These are phyloP conservation scores for Rachycentron canadum DNA, from an alignment of 2,797 vertebrate genomes.

Conservation along the genomic window DNA sequence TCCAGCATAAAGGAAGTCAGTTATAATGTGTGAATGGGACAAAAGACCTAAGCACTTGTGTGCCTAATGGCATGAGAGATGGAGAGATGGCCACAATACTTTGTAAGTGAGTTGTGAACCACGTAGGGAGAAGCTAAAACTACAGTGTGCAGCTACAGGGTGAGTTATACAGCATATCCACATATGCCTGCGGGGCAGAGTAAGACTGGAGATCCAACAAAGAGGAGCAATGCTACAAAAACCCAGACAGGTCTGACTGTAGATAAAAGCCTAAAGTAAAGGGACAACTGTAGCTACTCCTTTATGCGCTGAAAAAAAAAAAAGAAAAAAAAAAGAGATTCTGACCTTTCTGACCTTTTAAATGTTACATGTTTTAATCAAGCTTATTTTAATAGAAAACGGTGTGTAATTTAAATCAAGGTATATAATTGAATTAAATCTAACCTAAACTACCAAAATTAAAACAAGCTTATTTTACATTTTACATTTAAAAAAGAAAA, in stretches of 20 bases:
- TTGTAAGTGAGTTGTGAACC: not conserved
- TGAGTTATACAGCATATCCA: not conserved
- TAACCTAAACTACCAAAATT: too few relatives aligned
- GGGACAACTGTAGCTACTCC: not conserved
- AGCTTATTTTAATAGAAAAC: too few relatives aligned
- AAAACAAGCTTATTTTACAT: too few relatives aligned
- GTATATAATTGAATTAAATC: too few relatives aligned
- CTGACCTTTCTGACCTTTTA: too few relatives aligned
- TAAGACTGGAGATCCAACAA: conserved; percentile 8
- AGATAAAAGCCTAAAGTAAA: conserved; percentile 19
- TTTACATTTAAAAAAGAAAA: too few relatives aligned
- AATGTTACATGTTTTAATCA: too few relatives aligned
- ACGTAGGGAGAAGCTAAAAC: conserved; percentile 13
- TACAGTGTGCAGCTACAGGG: not conserved
- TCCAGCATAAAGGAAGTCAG: not conserved
- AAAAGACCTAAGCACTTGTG: not conserved
- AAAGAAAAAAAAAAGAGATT: too few relatives aligned
- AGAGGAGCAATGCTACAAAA: conserved; percentile 4
- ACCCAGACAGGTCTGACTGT: not conserved
- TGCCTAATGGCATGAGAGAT: conserved; percentile 2
- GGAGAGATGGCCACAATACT: not conserved
- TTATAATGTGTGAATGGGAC: not conserved
- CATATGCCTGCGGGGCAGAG: conserved; percentile 14
- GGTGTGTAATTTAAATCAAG: too few relatives aligned
- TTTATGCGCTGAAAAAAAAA: too few relatives aligned